Percentiles rank a stretch among this genome's conserved stretches.
Evolutionary conservation across 35 echinoderm and acorn worm species (phyloP).

Genomic region (Chiridota heheva): DNA sequence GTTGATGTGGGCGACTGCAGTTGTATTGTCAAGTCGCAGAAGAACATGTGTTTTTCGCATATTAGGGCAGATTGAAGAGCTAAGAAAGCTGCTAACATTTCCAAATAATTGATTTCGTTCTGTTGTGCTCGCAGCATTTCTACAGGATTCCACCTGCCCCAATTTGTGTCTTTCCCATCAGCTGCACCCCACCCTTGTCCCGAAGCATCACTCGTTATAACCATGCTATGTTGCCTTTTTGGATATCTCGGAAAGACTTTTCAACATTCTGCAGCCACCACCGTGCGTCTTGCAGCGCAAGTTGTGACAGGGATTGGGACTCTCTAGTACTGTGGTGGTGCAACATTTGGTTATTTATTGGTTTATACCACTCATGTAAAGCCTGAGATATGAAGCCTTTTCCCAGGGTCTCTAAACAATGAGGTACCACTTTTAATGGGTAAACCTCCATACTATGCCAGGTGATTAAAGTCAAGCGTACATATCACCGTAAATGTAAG

Average conservation of each 20-base stretch:
- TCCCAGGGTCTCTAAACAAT: too few species aligned
- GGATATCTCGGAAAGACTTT: conserved; percentile 15
- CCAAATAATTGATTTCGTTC: conserved; percentile 36
- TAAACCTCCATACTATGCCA: too few species aligned
- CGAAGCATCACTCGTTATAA: conserved; percentile 66
- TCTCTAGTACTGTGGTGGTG: too few species aligned
- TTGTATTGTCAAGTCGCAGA: not conserved
- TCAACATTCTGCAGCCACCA: conserved; percentile 73
- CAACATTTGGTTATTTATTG: too few species aligned
- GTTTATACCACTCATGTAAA: too few species aligned
- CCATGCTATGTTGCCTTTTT: conserved; percentile 36
- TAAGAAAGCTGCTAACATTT: conserved; percentile 35
- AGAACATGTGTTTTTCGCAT: not conserved
- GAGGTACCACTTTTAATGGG: too few species aligned
- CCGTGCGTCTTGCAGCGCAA: conserved; percentile 8
- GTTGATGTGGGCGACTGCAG: not conserved
- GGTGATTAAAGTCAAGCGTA: too few species aligned
- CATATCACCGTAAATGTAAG: too few species aligned
- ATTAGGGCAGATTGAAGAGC: conserved; percentile 13
- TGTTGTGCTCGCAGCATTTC: conserved; percentile 7
- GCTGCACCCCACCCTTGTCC: conserved; percentile 60
- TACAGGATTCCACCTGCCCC: conserved; percentile 62
- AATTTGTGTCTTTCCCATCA: conserved; percentile 27
- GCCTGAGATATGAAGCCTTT: too few species aligned
- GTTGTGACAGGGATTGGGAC: conserved; percentile 48